Percentiles rank a stretch among this genome's conserved stretches.
Conservation (phyloP, 2,888 invertebrate species). For the Drosophila multiciliata region DNA sequence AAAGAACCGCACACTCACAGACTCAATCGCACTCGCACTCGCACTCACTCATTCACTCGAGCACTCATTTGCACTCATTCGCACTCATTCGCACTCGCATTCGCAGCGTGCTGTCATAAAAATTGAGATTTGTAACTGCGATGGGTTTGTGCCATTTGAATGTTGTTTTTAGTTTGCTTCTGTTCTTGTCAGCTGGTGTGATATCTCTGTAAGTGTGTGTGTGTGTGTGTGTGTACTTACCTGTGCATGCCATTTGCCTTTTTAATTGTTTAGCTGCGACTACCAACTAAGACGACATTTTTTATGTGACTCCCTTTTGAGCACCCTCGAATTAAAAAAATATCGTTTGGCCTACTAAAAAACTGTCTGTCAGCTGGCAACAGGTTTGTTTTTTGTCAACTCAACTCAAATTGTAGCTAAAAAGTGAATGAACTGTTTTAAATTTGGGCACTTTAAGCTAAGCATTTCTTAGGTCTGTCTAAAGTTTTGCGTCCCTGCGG, state of each 20-base stretch:
- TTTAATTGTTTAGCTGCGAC: slow-evolving; percentile 55
- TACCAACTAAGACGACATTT: slow-evolving; percentile 21
- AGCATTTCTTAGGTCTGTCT: background rate
- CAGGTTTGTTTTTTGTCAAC: slow-evolving; percentile 27
- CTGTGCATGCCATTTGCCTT: slow-evolving; percentile 45
- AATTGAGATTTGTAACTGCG: slow-evolving; percentile 68
- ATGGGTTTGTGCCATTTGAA: slow-evolving; percentile 64
- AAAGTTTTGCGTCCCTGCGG: slow-evolving; percentile 14
- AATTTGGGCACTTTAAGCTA: slow-evolving; percentile 11
- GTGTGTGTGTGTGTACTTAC: slow-evolving; percentile 17
- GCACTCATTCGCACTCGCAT: background rate
- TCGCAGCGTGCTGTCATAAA: slow-evolving; percentile 64
- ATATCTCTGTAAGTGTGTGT: slow-evolving; percentile 8
- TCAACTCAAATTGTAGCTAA: slow-evolving; percentile 10
- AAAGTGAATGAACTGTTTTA: slow-evolving; percentile 34
- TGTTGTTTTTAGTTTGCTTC: slow-evolving; percentile 32
- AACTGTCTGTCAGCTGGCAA: slow-evolving; percentile 40
- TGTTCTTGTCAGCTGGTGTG: slow-evolving; percentile 10
- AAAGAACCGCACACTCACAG: slow-evolving; percentile 25
- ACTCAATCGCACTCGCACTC: background rate
- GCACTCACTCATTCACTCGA: background rate
- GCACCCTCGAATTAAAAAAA: slow-evolving; percentile 4
- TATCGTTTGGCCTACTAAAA: slow-evolving; percentile 7
- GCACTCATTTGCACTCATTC: background rate
- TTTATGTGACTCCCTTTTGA: slow-evolving; percentile 4